Percentiles rank a stretch among this genome's conserved stretches.
phyloP scores from a whole-genome alignment of 2,797 vertebrate species.

The Xyrichtys novacula region DNA sequence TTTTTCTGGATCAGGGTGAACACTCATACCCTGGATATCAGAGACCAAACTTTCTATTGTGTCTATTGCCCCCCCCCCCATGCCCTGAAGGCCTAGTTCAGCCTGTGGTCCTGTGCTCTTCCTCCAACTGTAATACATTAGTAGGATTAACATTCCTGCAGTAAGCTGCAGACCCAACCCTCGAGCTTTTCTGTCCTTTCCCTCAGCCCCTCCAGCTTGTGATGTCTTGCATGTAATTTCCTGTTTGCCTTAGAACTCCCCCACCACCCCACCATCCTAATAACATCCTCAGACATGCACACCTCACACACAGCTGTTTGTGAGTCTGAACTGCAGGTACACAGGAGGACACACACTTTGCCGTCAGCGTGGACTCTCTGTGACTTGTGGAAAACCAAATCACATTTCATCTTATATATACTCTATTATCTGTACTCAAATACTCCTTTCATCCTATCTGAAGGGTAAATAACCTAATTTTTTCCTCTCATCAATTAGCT shows the following conservation, averaged over 20 bases:
- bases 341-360: not conserved
- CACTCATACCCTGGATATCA: too few species aligned
- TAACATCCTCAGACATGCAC: conserved; percentile 32
- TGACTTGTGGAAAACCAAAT: not conserved
- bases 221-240: conserved; percentile 74
- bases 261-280: conserved; percentile 33
- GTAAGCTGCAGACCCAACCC: conserved; percentile 73
- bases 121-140: conserved; percentile 84
- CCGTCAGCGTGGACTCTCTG: not conserved
- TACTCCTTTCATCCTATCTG: too few species aligned
- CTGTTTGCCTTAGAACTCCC: conserved; percentile 64
- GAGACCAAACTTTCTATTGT: too few species aligned
- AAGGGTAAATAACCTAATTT: not conserved
- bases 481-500: too few species aligned
- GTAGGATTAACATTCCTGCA: conserved; percentile 84
- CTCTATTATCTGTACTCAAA: too few species aligned
- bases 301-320: conserved; percentile 23
- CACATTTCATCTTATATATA: not conserved
- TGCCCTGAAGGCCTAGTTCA: conserved; percentile 52
- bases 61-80: conserved; percentile 15
- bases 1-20: too few species aligned
- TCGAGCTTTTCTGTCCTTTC: conserved; percentile 63
- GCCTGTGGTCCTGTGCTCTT: conserved; percentile 71
- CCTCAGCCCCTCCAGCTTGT: conserved; percentile 57
- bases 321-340: conserved; percentile 12